phyloP scores from a whole-genome alignment of 1,140 invertebrate species.

The Atta colombica region DNA sequence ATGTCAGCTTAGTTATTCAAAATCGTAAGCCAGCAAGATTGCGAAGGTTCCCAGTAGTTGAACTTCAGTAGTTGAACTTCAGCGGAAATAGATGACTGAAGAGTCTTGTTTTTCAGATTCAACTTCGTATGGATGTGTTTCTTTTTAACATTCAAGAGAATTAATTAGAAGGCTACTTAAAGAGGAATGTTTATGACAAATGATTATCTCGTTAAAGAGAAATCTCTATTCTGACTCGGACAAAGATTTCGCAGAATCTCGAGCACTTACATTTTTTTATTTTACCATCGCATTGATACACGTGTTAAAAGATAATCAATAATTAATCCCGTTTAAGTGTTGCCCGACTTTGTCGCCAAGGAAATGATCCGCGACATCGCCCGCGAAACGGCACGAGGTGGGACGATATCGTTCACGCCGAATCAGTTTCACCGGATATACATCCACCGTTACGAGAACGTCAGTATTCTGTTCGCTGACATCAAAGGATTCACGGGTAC shows the following conservation, averaged over 20 bases:
- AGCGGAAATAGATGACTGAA: not conserved
- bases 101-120: not conserved
- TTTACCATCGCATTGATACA: not conserved
- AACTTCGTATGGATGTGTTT: not conserved
- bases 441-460: slow-evolving; percentile 98
- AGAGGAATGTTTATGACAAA: not conserved
- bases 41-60: not conserved
- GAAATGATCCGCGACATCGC: slow-evolving; percentile 97
- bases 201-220: not conserved
- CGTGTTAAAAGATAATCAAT: not conserved
- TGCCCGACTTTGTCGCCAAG: slow-evolving; percentile 98
- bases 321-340: slow-evolving; percentile 88
- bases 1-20: not conserved
- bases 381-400: slow-evolving; percentile 90
- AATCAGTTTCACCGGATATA: slow-evolving; percentile 99
- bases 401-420: slow-evolving; percentile 89
- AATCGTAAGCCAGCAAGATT: not conserved
- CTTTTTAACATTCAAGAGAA: not conserved
- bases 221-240: not conserved
- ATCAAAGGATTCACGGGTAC: slow-evolving; percentile 98
- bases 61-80: not conserved
- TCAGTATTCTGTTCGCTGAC: slow-evolving; percentile 99
- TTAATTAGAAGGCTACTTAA: not conserved
- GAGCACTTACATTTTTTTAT: not conserved
- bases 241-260: not conserved